Base-by-base conservation (phyloP, 2,113 vertebrate species). In the Thamnaconus septentrionalis region DNA sequence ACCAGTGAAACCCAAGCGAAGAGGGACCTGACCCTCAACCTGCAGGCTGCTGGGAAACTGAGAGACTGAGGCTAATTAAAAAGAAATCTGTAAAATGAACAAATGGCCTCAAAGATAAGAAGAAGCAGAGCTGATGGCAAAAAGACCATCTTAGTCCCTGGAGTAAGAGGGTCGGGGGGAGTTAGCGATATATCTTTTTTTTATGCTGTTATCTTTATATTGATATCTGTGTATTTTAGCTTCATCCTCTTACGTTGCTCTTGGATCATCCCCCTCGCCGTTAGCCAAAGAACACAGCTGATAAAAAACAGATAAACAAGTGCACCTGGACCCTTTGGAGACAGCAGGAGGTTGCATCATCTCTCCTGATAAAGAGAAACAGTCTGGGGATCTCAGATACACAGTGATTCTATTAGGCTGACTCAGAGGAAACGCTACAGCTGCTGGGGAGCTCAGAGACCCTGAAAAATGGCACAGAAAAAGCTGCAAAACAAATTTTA, bases 281-380 rank as follows among this genome's bases (percentile, higher is more conserved):
- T 84, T 62, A 90, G 93, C 94, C 94, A 95, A 93, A 93, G 91
- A 86, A 92, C 92, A 92, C 93, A 92, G 83, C 86, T 64, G 88
- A 90, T 84, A 84, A 90, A 31, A 87, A 70, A 87, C 76, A 83
- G 75, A 77, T 84, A 90, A 85, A 89, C 84, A 78, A 86, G 82
- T 76, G 81, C 75, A 87, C 76, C 82, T 79, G 67, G 81, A 78
- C 72, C 66, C 71, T 67, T 58, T 8, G 7, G 72, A 61, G 77
- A 69, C 69, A 18, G 56, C 69, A 42, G 65, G 61, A 71, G 66
- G 80, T 75, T 73, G 77, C 84, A 81, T 86, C 79, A 78, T 84
- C 75, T 80, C 78, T 75, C 71, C 7, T 72, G 80, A 81, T 64
- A 43, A 61, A 52, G 10, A 31, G 48, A 59, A 59, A 44, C 45